A percentile compares a stretch with the other conserved stretches of the same genome.
Evolutionary conservation across 2,888 invertebrate genomes (phyloP).

Genomic region (Smittia aterrima): DNA sequence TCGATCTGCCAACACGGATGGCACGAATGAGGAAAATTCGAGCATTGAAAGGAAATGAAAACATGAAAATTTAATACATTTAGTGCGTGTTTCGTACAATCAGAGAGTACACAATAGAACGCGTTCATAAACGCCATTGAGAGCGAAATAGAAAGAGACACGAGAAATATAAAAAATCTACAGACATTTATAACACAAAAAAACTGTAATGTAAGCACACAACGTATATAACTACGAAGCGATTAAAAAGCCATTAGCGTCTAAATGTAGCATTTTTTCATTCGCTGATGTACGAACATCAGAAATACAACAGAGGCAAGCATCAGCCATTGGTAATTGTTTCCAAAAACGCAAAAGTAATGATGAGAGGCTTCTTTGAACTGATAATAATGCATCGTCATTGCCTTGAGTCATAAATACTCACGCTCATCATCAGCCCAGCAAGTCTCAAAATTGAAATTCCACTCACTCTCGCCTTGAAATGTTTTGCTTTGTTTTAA

Average conservation of each 20-base stretch:
- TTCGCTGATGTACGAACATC: slow-evolving; percentile 36
- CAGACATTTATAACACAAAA: slow-evolving; percentile 31
- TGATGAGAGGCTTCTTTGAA: neutral
- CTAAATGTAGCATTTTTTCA: slow-evolving; percentile 36
- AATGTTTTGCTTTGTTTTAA: neutral
- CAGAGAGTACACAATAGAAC: slow-evolving; percentile 20
- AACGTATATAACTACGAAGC: slow-evolving; percentile 31
- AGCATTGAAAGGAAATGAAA: neutral
- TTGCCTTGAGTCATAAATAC: neutral
- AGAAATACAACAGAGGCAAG: neutral
- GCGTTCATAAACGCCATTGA: neutral
- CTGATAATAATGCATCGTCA: neutral
- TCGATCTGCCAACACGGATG: neutral
- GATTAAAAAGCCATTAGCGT: slow-evolving; percentile 38
- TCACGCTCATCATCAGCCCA: neutral
- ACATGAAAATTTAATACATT: slow-evolving; percentile 38
- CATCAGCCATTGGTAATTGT: slow-evolving; percentile 36
- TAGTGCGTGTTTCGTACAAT: slow-evolving; percentile 38
- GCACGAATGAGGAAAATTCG: neutral
- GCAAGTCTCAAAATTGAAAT: neutral
- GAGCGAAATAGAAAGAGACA: neutral
- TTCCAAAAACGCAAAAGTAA: slow-evolving; percentile 26
- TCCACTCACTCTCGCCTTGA: neutral
- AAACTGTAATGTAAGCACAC: slow-evolving; percentile 29
- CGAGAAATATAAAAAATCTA: slow-evolving; percentile 13